A percentile compares a stretch with the other conserved stretches of the same genome.
phyloP scores from a whole-genome alignment of 1,140 invertebrate genomes.

The Semibalanus balanoides region DNA sequence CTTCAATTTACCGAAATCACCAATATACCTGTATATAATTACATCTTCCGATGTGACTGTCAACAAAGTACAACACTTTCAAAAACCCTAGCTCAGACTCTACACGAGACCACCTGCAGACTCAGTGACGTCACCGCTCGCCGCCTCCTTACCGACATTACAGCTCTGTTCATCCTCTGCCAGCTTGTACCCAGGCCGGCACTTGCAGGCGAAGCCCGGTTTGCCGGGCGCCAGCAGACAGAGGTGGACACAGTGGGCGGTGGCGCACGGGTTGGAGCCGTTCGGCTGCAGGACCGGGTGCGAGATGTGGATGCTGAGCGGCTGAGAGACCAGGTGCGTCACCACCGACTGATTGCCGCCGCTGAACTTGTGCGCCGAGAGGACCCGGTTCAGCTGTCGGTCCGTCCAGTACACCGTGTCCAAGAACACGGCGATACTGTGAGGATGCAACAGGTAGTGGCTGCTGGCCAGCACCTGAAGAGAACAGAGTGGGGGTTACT shows the following conservation, averaged over 20 bases:
- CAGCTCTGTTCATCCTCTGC: slow-evolving; percentile 41
- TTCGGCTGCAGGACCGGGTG: slow-evolving; percentile 81
- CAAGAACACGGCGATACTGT: slow-evolving; percentile 64
- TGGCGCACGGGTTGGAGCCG: slow-evolving; percentile 20
- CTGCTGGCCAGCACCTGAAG: slow-evolving; percentile 56
- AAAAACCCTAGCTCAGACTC: too few relatives aligned
- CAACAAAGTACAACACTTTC: too few relatives aligned
- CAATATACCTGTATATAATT: too few relatives aligned
- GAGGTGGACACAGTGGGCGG: slow-evolving; percentile 64
- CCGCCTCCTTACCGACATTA: not conserved
- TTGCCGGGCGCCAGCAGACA: slow-evolving; percentile 60
- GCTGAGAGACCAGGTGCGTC: slow-evolving; percentile 84
- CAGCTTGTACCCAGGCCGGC: slow-evolving; percentile 69
- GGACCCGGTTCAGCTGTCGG: slow-evolving; percentile 63
- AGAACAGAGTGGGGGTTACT: slow-evolving; percentile 38
- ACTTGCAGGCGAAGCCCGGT: slow-evolving; percentile 73
- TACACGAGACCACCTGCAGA: too few relatives aligned
- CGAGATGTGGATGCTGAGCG: slow-evolving; percentile 83
- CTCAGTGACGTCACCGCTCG: too few relatives aligned
- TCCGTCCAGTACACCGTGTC: slow-evolving; percentile 96
- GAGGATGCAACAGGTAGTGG: slow-evolving; percentile 86
- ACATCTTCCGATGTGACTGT: too few relatives aligned
- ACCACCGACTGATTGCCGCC: slow-evolving; percentile 83
- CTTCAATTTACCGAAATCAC: too few relatives aligned
- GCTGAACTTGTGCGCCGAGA: slow-evolving; percentile 66